Evolutionary conservation across 2,888 invertebrate species (phyloP).

Genomic region (Nemapogon koenigi): DNA sequence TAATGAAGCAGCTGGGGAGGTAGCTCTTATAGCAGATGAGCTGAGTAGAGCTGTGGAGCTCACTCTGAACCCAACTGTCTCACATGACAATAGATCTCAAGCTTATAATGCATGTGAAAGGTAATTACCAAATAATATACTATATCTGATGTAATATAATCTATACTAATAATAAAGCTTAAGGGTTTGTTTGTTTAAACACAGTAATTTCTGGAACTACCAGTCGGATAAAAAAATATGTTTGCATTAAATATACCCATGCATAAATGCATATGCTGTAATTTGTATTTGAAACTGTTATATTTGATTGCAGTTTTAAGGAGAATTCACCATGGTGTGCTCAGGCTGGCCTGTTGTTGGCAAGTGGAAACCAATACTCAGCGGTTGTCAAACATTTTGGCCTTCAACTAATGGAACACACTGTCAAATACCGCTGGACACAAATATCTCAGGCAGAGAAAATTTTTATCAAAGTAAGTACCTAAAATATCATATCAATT

Average conservation of each 20-base stretch:
- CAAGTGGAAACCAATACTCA: slow-evolving; percentile 75
- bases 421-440: slow-evolving; percentile 92
- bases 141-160: no score
- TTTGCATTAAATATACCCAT: not conserved
- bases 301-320: slow-evolving; percentile 66
- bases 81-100: slow-evolving; percentile 77
- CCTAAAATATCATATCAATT: no score
- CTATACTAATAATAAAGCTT: no score
- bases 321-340: slow-evolving; percentile 88
- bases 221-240: no score
- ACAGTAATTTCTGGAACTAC: no score
- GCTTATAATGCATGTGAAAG: slow-evolving; percentile 86
- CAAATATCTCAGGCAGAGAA: slow-evolving; percentile 87
- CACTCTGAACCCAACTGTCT: slow-evolving; percentile 80
- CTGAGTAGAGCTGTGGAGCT: slow-evolving; percentile 82
- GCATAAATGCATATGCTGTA: not conserved
- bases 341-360: slow-evolving; percentile 82
- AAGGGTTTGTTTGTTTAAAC: no score
- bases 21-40: slow-evolving; percentile 75
- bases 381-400: slow-evolving; percentile 89
- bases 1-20: slow-evolving; percentile 63
- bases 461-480: slow-evolving; percentile 79
- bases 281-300: not conserved
- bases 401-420: slow-evolving; percentile 90
- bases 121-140: slow-evolving; percentile 11